These are phyloP conservation scores for Caenorhabditis tropicalis DNA, from an alignment of 1,140 invertebrate species.

Conservation along the genomic window DNA sequence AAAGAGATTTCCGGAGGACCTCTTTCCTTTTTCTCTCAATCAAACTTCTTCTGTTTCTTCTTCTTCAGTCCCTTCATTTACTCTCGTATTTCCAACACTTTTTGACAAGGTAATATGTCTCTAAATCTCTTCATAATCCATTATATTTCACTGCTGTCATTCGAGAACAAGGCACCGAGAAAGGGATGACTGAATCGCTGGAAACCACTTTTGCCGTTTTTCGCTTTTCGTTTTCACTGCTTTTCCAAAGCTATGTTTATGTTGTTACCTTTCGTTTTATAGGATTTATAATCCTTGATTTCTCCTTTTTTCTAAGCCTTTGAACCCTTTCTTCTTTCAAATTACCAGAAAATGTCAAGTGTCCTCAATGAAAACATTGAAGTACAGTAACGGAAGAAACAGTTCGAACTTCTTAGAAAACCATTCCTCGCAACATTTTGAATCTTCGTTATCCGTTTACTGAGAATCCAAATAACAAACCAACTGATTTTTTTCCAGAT, in stretches of 20 bases:
- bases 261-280: conserved; percentile 16
- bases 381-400: neutral
- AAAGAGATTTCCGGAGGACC: neutral
- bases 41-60: neutral
- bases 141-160: neutral
- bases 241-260: conserved; percentile 29
- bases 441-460: too few species aligned
- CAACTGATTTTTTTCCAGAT: conserved; percentile 1
- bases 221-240: neutral
- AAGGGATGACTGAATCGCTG: conserved; percentile 34
- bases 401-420: too few species aligned
- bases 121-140: neutral
- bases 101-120: conserved; percentile 24
- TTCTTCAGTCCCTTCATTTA: neutral
- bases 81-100: conserved; percentile 34
- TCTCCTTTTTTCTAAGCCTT: neutral
- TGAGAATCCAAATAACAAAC: too few species aligned
- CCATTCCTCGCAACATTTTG: too few species aligned
- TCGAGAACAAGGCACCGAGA: conserved; percentile 13
- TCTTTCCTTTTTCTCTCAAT: neutral
- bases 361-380: neutral
- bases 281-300: neutral
- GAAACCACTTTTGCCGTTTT: conserved; percentile 22
- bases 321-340: neutral
- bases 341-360: neutral